phyloP scores from a whole-genome alignment of 2,888 invertebrate genomes.

The Trisateles emortualis region DNA sequence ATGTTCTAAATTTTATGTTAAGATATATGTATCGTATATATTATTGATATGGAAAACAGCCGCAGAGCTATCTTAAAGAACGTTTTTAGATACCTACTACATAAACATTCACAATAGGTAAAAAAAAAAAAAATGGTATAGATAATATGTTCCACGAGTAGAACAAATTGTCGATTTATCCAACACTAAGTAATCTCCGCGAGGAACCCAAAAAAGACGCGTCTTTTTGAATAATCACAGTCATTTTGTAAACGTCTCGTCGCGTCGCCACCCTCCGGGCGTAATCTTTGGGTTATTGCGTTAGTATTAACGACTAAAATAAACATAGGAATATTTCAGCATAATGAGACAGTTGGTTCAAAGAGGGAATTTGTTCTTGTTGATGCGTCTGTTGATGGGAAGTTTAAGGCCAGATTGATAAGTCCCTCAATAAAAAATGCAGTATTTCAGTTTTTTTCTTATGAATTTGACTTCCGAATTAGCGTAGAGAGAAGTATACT shows the following conservation, averaged over 20 bases:
- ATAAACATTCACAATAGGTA: too few relatives aligned
- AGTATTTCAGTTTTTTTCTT: too few relatives aligned
- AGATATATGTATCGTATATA: too few relatives aligned
- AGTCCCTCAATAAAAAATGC: too few relatives aligned
- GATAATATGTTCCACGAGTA: slow-evolving; percentile 18
- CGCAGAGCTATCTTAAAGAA: too few relatives aligned
- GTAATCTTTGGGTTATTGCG: slow-evolving; percentile 69
- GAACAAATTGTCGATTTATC: slow-evolving; percentile 45
- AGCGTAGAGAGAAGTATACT: too few relatives aligned
- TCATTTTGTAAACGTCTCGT: slow-evolving; percentile 56
- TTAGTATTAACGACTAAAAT: slow-evolving; percentile 67
- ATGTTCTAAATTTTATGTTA: too few relatives aligned
- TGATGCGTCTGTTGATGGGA: slow-evolving; percentile 11
- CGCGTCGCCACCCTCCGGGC: slow-evolving; percentile 49
- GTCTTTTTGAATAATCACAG: slow-evolving; percentile 62
- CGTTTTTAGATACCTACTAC: too few relatives aligned
- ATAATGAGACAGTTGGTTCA: slow-evolving; percentile 54
- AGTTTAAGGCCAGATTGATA: neutral
- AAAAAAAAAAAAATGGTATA: slow-evolving; percentile 21
- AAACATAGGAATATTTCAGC: slow-evolving; percentile 64
- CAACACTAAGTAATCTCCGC: slow-evolving; percentile 42
- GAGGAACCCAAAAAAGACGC: slow-evolving; percentile 49
- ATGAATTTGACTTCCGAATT: too few relatives aligned
- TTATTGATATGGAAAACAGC: too few relatives aligned
- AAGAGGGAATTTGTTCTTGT: slow-evolving; percentile 48